These are phyloP conservation scores for Aythya baeri DNA, from an alignment of 2,113 vertebrate genomes.

Conservation along the genomic window DNA sequence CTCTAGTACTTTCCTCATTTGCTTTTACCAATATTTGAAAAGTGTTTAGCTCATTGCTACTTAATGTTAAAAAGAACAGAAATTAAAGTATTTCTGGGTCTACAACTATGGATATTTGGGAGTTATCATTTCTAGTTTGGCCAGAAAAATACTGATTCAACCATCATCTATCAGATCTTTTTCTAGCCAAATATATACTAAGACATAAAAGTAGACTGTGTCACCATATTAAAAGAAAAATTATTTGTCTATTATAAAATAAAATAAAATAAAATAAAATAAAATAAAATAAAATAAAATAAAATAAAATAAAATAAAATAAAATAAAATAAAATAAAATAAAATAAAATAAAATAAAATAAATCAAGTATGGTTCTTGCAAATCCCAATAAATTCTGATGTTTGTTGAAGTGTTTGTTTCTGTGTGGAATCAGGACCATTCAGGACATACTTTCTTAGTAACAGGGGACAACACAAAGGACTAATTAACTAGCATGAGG, in stretches of 20 bases:
- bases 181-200: neutral
- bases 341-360: neutral
- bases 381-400: neutral
- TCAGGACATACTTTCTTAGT: neutral
- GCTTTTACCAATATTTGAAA: neutral
- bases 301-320: too few relatives aligned
- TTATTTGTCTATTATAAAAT: neutral
- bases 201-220: neutral
- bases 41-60: neutral
- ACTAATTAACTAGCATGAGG: neutral
- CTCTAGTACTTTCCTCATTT: neutral
- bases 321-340: too few relatives aligned
- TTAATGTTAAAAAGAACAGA: neutral
- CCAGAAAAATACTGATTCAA: neutral
- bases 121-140: neutral
- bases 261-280: too few relatives aligned
- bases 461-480: neutral
- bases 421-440: neutral
- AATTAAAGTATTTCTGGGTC: neutral
- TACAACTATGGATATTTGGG: neutral
- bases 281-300: too few relatives aligned
- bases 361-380: neutral
- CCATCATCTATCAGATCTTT: neutral
- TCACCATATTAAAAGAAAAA: neutral
- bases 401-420: neutral